phyloP scores from a whole-genome alignment of 2,797 vertebrate genomes.

The Hafferia zeledoni region DNA sequence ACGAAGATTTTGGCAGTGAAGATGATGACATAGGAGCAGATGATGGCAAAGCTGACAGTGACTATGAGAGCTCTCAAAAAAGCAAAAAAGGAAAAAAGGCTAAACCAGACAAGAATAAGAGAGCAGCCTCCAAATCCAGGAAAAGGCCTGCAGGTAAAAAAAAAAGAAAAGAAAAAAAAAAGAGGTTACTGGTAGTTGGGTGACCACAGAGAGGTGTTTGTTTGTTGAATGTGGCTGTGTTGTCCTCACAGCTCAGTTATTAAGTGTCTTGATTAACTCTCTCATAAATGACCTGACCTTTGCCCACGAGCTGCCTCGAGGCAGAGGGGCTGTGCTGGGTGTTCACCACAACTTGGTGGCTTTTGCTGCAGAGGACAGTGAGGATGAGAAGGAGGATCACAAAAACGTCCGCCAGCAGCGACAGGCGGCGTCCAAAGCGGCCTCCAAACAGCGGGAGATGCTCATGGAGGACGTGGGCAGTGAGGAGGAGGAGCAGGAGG shows the following conservation, averaged over 20 bases:
- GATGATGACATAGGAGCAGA: constrained; percentile 87
- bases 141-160: constrained; percentile 85
- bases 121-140: constrained; percentile 82
- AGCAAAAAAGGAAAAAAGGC: constrained; percentile 88
- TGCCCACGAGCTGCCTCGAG: neutral
- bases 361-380: constrained; percentile 88
- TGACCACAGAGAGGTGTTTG: neutral
- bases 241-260: neutral
- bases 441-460: constrained; percentile 97
- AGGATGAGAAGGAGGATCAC: constrained; percentile 93
- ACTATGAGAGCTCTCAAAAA: constrained; percentile 82
- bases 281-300: neutral
- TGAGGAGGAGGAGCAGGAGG: constrained; percentile 93
- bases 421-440: constrained; percentile 96
- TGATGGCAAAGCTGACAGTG: constrained; percentile 88
- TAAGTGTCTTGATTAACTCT: neutral
- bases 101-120: constrained; percentile 86
- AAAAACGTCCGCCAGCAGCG: constrained; percentile 94
- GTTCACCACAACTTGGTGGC: neutral
- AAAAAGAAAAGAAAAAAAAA: rapidly evolving
- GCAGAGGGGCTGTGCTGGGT: neutral
- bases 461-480: constrained; percentile 93
- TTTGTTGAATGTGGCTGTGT: neutral
- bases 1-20: constrained; percentile 88
- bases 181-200: neutral